A percentile compares a stretch with the other conserved stretches of the same genome.
Conservation (phyloP, 2,113 vertebrate genomes). For the Gavia stellata region DNA sequence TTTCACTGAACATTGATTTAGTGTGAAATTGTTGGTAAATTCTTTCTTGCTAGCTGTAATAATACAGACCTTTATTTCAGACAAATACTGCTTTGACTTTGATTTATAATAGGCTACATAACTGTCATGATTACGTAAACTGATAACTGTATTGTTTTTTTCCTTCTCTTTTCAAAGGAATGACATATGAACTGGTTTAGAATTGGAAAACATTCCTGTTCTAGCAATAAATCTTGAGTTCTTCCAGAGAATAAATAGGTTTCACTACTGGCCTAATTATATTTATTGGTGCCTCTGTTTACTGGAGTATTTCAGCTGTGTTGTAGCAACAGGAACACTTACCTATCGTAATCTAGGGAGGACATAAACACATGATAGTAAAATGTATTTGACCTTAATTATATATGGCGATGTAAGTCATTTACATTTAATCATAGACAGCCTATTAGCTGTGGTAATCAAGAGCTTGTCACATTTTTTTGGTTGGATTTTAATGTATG, state of each 20-base stretch:
- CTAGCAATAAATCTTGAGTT: constrained; percentile 18
- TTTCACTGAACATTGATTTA: constrained; percentile 64
- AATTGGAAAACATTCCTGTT: constrained; percentile 36
- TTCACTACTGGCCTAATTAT: not conserved
- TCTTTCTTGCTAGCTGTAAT: constrained; percentile 39
- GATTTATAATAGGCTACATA: constrained; percentile 16
- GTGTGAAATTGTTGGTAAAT: constrained; percentile 58
- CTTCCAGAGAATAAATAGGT: not conserved
- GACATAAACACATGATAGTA: not conserved
- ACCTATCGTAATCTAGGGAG: not conserved
- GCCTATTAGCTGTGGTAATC: not conserved
- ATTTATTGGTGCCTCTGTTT: not conserved
- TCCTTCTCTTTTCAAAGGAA: constrained; percentile 37
- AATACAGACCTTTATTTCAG: constrained; percentile 48
- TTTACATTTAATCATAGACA: not conserved
- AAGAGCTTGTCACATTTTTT: not conserved
- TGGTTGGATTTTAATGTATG: not conserved
- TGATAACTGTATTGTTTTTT: constrained; percentile 31
- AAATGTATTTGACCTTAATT: not conserved
- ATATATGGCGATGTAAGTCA: not conserved
- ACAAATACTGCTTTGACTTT: constrained; percentile 1
- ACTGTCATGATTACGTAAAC: constrained; percentile 31
- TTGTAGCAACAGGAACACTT: not conserved
- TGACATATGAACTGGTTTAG: constrained; percentile 22
- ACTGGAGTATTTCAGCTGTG: not conserved